Percentiles rank a stretch among this genome's conserved stretches.
phyloP scores from a whole-genome alignment of 2,797 vertebrate genomes.

The Pseudochirops cupreus region DNA sequence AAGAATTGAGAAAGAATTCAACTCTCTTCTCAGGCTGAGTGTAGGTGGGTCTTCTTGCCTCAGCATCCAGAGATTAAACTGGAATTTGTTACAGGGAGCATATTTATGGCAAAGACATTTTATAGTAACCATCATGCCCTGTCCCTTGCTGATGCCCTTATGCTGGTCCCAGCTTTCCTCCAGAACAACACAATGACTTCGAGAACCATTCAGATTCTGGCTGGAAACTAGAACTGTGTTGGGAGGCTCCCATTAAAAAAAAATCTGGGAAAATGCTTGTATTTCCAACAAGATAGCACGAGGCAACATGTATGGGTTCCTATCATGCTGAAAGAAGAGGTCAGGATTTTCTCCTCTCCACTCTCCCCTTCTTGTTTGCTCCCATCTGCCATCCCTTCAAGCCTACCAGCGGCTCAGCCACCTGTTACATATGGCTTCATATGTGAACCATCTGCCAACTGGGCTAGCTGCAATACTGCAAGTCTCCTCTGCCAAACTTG shows the following conservation, averaged over 20 bases:
- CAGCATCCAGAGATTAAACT: conserved; percentile 1
- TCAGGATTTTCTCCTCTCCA: not conserved
- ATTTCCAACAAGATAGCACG: not conserved
- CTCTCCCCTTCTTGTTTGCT: not conserved
- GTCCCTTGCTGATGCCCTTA: not conserved
- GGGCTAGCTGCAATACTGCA: not conserved
- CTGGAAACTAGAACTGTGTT: not conserved
- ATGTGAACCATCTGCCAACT: not conserved
- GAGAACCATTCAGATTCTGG: not conserved
- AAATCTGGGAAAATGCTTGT: not conserved
- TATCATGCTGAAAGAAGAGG: not conserved
- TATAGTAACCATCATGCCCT: not conserved
- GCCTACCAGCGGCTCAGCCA: not conserved
- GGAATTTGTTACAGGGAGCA: not conserved
- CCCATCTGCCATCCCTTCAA: not conserved
- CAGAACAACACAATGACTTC: not conserved
- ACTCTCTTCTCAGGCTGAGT: conserved; percentile 9
- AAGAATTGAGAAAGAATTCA: not conserved
- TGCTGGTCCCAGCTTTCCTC: not conserved
- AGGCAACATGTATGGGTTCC: not conserved
- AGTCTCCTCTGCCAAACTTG: not conserved
- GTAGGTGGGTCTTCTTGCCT: not conserved
- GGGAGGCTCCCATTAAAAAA: not conserved
- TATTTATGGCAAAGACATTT: not conserved
- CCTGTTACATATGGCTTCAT: not conserved